These are phyloP conservation scores for Scatophagus argus DNA, from an alignment of 2,113 vertebrate species.

Conservation along the genomic window DNA sequence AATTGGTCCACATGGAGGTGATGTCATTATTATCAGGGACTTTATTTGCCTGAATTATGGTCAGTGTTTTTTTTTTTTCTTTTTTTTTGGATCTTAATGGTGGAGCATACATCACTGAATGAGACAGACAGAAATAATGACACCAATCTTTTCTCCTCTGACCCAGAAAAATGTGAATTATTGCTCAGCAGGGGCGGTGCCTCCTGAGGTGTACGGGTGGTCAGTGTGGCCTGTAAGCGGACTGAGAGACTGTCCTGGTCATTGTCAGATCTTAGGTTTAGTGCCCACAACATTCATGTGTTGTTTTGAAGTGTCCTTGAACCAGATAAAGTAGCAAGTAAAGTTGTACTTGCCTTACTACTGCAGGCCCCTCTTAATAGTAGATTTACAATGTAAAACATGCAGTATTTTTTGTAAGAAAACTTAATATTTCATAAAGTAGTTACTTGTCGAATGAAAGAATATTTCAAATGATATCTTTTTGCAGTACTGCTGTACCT, in stretches of 20 bases:
- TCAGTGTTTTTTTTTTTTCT: neutral
- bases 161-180: conserved; percentile 58
- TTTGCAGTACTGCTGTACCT: neutral
- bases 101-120: conserved; percentile 13
- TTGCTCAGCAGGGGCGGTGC: conserved; percentile 18
- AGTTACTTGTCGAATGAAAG: neutral
- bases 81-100: conserved; percentile 6
- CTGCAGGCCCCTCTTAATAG: neutral
- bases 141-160: conserved; percentile 29
- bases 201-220: conserved; percentile 21
- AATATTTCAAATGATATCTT: neutral
- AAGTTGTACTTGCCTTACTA: neutral
- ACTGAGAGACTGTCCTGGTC: neutral
- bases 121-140: neutral
- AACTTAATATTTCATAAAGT: no score
- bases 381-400: neutral
- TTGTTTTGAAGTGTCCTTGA: conserved; percentile 22
- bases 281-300: conserved; percentile 23
- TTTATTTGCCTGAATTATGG: conserved; percentile 27
- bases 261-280: neutral
- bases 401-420: neutral
- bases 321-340: neutral
- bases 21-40: conserved; percentile 31
- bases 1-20: conserved; percentile 50
- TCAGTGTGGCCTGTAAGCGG: neutral